Evolutionary conservation across 1,140 invertebrate species (phyloP).

Genomic region (Mya arenaria): DNA sequence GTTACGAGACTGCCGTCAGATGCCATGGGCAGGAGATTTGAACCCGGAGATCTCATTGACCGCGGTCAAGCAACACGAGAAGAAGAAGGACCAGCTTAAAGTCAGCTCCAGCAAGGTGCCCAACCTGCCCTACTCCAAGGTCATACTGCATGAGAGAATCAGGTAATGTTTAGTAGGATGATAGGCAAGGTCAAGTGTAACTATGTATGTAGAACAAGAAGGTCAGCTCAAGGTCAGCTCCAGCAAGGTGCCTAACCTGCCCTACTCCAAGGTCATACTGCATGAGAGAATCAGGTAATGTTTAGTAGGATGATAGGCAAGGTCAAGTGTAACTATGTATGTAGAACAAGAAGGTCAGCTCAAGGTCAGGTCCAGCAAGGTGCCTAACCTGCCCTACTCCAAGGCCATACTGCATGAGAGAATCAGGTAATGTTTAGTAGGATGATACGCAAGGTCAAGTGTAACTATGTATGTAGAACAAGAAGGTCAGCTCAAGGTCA

Average conservation of each 20-base stretch:
- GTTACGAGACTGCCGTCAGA: conserved; percentile 78
- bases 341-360: conserved; percentile 79
- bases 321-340: too few relatives aligned
- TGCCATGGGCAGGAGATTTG: conserved; percentile 78
- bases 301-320: too few relatives aligned
- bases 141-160: conserved; percentile 77
- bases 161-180: conserved; percentile 65
- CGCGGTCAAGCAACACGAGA: conserved; percentile 73
- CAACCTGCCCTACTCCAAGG: conserved; percentile 79
- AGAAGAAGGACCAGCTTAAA: conserved; percentile 79
- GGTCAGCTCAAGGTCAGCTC: conserved; percentile 71
- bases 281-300: conserved; percentile 78
- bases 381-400: conserved; percentile 79
- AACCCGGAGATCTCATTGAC: conserved; percentile 73
- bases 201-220: conserved; percentile 81
- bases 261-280: conserved; percentile 79
- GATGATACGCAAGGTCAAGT: too few relatives aligned
- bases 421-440: conserved; percentile 70
- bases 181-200: too few relatives aligned
- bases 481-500: conserved; percentile 75
- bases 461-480: too few relatives aligned
- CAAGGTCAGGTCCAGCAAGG: conserved; percentile 68
- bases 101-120: conserved; percentile 69
- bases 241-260: conserved; percentile 76
- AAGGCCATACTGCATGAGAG: conserved; percentile 78